Evolutionary conservation across 1,140 invertebrate species (phyloP).

Genomic region (Cheumatopsyche charites): DNA sequence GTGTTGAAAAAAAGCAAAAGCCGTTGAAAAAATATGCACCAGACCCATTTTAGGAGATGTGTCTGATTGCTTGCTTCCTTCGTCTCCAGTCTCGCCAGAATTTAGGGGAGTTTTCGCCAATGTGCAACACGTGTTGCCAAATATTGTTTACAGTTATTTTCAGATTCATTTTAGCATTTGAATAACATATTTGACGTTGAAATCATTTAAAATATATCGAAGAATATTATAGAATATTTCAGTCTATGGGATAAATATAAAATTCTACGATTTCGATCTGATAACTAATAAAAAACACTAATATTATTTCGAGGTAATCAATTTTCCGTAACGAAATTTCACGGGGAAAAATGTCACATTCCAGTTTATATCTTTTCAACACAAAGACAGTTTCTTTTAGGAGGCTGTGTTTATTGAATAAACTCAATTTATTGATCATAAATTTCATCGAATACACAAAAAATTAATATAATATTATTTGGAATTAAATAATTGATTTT

Average conservation of each 20-base stretch:
- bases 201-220: too few relatives aligned
- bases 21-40: slow-evolving; percentile 34
- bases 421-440: slow-evolving; percentile 31
- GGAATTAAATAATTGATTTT: too few relatives aligned
- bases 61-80: slow-evolving; percentile 25
- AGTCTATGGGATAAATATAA: too few relatives aligned
- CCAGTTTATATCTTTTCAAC: slow-evolving; percentile 35
- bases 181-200: too few relatives aligned
- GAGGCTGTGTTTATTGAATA: slow-evolving; percentile 39
- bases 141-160: too few relatives aligned
- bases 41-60: not conserved
- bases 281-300: too few relatives aligned
- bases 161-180: too few relatives aligned
- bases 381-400: slow-evolving; percentile 33
- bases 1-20: slow-evolving; percentile 22
- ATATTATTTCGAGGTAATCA: too few relatives aligned
- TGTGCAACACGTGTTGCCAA: not conserved
- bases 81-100: not conserved
- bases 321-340: not conserved
- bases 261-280: too few relatives aligned
- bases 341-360: slow-evolving; percentile 25
- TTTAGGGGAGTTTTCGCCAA: slow-evolving; percentile 5
- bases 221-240: too few relatives aligned
- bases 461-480: slow-evolving; percentile 5
- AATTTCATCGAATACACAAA: slow-evolving; percentile 36